Conservation (phyloP, 2,888 invertebrate genomes). For the Mesorhabditis belari region DNA sequence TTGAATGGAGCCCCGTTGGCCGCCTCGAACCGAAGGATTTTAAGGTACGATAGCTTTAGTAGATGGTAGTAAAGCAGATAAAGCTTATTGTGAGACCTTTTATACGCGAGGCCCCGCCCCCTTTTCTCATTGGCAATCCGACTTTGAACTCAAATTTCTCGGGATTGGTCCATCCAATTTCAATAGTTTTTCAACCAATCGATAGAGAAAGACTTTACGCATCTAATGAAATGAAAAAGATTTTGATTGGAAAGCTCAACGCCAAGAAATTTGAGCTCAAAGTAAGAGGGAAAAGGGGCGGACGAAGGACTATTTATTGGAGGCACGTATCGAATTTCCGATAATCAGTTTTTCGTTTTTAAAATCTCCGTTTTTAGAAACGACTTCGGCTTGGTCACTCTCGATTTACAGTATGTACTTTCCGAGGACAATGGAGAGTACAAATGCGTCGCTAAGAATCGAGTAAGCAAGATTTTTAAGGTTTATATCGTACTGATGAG, state of each 20-base stretch:
- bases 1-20: slow-evolving; percentile 82
- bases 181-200: no score
- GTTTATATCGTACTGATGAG: slow-evolving; percentile 77
- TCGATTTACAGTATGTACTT: slow-evolving; percentile 78
- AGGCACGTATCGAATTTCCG: slow-evolving; percentile 59
- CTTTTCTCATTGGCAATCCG: no score
- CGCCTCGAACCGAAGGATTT: slow-evolving; percentile 50
- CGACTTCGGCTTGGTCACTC: slow-evolving; percentile 87
- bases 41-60: slow-evolving; percentile 7
- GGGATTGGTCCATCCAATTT: no score
- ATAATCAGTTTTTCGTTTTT: slow-evolving; percentile 59
- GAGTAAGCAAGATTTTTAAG: slow-evolving; percentile 32
- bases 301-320: no score
- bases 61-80: not conserved
- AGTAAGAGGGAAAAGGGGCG: no score
- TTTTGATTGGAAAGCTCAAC: no score
- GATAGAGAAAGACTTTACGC: no score
- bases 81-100: not conserved
- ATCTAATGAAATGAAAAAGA: no score
- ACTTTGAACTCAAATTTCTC: no score
- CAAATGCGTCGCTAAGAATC: slow-evolving; percentile 7
- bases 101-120: no score
- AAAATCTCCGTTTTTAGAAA: no score
- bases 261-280: no score
- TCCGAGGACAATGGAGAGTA: slow-evolving; percentile 65